Percentiles rank a stretch among this genome's conserved stretches.
These are phyloP conservation scores for Tetranychus truncatus DNA, from an alignment of 2,888 invertebrate genomes.

Conservation along the genomic window DNA sequence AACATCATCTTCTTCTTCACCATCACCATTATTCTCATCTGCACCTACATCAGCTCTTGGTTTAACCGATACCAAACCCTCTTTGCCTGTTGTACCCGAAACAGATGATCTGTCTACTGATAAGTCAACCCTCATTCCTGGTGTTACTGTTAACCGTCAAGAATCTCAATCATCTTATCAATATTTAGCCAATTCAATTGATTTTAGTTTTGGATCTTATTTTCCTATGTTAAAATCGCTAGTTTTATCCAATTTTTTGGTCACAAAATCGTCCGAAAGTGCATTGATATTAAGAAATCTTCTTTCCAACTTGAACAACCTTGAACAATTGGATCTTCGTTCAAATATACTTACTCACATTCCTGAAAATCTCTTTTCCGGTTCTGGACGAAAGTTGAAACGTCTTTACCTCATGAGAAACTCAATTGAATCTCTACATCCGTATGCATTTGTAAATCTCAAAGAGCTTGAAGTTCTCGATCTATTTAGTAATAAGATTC, in stretches of 20 bases:
- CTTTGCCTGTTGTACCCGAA: background rate
- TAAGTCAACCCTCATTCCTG: background rate
- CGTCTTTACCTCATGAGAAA: conserved; percentile 39
- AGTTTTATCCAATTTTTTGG: conserved; percentile 15
- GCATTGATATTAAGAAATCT: conserved; percentile 16
- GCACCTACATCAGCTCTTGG: background rate
- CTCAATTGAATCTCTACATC: conserved; percentile 45
- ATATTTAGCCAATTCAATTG: conserved; percentile 10
- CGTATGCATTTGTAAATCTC: conserved; percentile 44
- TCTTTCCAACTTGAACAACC: conserved; percentile 11
- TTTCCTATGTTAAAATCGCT: conserved; percentile 20
- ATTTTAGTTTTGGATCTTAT: conserved; percentile 16
- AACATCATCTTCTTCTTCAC: background rate
- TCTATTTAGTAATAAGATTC: conserved; percentile 57
- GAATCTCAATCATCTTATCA: background rate
- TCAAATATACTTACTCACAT: conserved; percentile 15
- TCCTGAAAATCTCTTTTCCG: conserved; percentile 9
- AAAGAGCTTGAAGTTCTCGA: conserved; percentile 58
- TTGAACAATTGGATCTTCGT: conserved; percentile 18
- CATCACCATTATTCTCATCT: background rate
- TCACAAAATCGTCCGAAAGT: background rate
- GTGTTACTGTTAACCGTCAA: background rate
- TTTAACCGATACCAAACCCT: background rate
- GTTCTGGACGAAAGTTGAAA: conserved; percentile 15
- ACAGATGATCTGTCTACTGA: background rate